These are phyloP conservation scores for Amphimedon queenslandica DNA, from an alignment of 37 sponge, comb jelly and placozoan genomes.

Conservation along the genomic window DNA sequence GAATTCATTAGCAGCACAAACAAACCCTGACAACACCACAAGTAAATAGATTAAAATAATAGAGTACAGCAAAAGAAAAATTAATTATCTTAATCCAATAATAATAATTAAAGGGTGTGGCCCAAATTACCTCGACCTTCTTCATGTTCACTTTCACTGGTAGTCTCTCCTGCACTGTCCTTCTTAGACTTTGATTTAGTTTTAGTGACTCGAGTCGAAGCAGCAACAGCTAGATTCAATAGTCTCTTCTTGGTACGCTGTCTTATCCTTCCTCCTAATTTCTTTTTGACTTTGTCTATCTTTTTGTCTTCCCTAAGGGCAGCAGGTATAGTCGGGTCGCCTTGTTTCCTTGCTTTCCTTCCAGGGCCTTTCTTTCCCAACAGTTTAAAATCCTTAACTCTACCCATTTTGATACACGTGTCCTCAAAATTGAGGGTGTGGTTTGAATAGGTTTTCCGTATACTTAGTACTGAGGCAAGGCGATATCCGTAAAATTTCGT, in stretches of 20 bases:
- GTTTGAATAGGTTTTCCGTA: too few relatives aligned
- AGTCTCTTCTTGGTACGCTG: conserved; percentile 28
- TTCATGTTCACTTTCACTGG: neutral
- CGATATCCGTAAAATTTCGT: too few relatives aligned
- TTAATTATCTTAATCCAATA: too few relatives aligned
- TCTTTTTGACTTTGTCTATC: neutral
- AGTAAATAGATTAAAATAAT: too few relatives aligned
- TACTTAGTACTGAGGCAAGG: too few relatives aligned
- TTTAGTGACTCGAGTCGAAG: neutral
- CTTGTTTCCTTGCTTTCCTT: conserved; percentile 61
- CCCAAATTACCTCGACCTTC: neutral
- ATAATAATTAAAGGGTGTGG: too few relatives aligned
- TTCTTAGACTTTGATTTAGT: conserved; percentile 4
- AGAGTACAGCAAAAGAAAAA: too few relatives aligned
- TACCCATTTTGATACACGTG: neutral
- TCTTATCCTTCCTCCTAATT: conserved; percentile 17
- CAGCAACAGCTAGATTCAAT: conserved; percentile 1
- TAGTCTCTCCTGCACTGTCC: neutral
- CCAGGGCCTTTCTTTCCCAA: conserved; percentile 67
- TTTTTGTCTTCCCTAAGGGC: neutral
- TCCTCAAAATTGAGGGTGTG: too few relatives aligned
- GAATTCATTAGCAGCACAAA: too few relatives aligned
- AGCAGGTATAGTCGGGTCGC: conserved; percentile 36
- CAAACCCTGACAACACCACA: too few relatives aligned
- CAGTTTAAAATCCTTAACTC: conserved; percentile 13